A percentile compares a stretch with the other conserved stretches of the same genome.
phyloP scores from a whole-genome alignment of 2,888 invertebrate species.

The Argynnis bischoffii region DNA sequence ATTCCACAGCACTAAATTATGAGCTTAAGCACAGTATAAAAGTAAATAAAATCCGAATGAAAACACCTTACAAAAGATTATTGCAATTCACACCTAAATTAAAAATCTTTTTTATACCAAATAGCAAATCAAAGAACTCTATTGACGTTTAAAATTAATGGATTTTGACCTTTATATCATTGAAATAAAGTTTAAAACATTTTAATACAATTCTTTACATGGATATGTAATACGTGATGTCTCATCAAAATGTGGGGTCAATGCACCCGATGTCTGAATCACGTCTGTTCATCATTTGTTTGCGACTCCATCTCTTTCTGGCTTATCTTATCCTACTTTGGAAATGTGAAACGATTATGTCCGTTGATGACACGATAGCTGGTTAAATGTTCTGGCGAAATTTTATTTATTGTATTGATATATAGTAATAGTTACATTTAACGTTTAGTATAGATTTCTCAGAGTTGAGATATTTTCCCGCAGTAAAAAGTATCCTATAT shows the following conservation, averaged over 20 bases:
- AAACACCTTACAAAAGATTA: slow-evolving; percentile 17
- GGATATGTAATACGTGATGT: slow-evolving; percentile 47
- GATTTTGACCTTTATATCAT: slow-evolving; percentile 11
- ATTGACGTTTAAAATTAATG: slow-evolving; percentile 5
- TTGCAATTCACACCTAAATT: slow-evolving; percentile 22
- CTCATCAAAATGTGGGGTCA: slow-evolving; percentile 64
- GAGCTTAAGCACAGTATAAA: background rate
- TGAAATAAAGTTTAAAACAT: slow-evolving; percentile 23
- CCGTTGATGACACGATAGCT: slow-evolving; percentile 29
- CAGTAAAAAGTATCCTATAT: no score
- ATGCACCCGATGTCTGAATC: slow-evolving; percentile 56
- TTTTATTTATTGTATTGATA: no score
- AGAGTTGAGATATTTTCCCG: no score
- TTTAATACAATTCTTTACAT: slow-evolving; percentile 22
- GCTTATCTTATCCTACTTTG: slow-evolving; percentile 46
- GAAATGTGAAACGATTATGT: slow-evolving; percentile 6
- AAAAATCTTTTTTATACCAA: slow-evolving; percentile 28
- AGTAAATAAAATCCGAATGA: background rate
- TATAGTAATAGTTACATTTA: no score
- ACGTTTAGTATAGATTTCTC: no score
- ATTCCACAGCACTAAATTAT: no score
- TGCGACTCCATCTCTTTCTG: slow-evolving; percentile 46
- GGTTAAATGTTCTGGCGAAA: no score
- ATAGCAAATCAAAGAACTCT: slow-evolving; percentile 34
- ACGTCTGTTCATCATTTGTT: slow-evolving; percentile 56